phyloP scores from a whole-genome alignment of 2,888 invertebrate genomes.

The Cremastinae sp. region DNA sequence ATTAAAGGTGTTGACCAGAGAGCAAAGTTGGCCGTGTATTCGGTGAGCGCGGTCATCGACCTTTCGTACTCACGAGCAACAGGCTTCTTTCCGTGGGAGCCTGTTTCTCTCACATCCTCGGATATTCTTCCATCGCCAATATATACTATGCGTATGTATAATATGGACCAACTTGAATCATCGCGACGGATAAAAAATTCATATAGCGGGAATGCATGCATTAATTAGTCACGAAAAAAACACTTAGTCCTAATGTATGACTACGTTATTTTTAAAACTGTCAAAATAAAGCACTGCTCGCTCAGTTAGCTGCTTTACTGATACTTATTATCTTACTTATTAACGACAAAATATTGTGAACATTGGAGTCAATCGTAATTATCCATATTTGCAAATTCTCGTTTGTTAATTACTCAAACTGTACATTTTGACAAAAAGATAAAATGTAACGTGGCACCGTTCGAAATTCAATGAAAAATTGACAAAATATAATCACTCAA shows the following conservation, averaged over 20 bases:
- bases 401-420: too few relatives aligned
- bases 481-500: too few relatives aligned
- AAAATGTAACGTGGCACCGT: too few relatives aligned
- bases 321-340: too few relatives aligned
- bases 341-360: too few relatives aligned
- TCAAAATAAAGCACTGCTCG: too few relatives aligned
- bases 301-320: too few relatives aligned
- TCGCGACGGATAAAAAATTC: constrained; percentile 43
- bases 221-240: constrained; percentile 60
- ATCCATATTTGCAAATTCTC: too few relatives aligned
- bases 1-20: too few relatives aligned
- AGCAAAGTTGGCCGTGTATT: constrained; percentile 13
- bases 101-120: constrained; percentile 33
- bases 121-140: constrained; percentile 43
- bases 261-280: neutral
- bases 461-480: too few relatives aligned
- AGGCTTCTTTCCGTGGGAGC: constrained; percentile 45
- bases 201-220: constrained; percentile 64
- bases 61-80: constrained; percentile 59
- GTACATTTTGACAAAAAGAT: too few relatives aligned
- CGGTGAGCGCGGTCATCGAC: constrained; percentile 51
- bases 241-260: neutral
- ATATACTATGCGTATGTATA: constrained; percentile 1
- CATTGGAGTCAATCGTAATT: too few relatives aligned
- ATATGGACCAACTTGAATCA: constrained; percentile 40